These are phyloP conservation scores for Sylvicapra grimmia DNA, from an alignment of 2,113 vertebrate species.

Conservation along the genomic window DNA sequence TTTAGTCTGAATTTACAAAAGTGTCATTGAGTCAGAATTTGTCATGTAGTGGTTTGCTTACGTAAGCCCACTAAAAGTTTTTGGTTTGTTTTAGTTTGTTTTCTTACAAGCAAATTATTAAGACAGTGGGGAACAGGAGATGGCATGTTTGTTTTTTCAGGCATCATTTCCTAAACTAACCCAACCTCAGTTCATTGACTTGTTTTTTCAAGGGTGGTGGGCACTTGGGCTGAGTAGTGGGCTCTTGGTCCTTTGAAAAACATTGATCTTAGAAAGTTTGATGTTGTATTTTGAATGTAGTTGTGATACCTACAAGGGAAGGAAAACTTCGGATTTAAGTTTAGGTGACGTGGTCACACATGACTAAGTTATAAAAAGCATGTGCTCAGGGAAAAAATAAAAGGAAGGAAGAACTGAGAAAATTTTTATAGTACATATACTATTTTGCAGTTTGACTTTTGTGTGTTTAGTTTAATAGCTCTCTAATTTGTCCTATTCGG, in stretches of 20 bases:
- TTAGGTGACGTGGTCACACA: background rate
- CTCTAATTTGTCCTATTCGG: background rate
- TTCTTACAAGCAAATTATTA: background rate
- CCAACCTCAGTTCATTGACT: background rate
- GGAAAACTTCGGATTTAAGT: background rate
- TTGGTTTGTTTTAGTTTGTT: slow-evolving; percentile 23
- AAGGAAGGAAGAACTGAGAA: background rate
- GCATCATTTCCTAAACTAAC: background rate
- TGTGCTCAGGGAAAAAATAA: background rate
- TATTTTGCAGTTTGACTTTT: slow-evolving; percentile 13
- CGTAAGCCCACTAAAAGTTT: background rate
- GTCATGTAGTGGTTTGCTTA: background rate
- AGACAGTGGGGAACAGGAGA: background rate
- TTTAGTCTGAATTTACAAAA: background rate
- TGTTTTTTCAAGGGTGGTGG: background rate
- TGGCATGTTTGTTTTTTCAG: background rate
- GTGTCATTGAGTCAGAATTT: background rate
- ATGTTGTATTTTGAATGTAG: slow-evolving; percentile 2
- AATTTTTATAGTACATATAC: background rate
- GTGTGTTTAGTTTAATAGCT: background rate
- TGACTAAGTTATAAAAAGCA: background rate
- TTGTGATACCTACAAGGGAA: background rate
- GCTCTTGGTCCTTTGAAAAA: background rate
- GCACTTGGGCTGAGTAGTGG: background rate
- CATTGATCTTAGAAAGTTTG: background rate